A percentile compares a stretch with the other conserved stretches of the same genome.
phyloP scores from a whole-genome alignment of 2,113 vertebrate genomes.

The Antennarius striatus region DNA sequence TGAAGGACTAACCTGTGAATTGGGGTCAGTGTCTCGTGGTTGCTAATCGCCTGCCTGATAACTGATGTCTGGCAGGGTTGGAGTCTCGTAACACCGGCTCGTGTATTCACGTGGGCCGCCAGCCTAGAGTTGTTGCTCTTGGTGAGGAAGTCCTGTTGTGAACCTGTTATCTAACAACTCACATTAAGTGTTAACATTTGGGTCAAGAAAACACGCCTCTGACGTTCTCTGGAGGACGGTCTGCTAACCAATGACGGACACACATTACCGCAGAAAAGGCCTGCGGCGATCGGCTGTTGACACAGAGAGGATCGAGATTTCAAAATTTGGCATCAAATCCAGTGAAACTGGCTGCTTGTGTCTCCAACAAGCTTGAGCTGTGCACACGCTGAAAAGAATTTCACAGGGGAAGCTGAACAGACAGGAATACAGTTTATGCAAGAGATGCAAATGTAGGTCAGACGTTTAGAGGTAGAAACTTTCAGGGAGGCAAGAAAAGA shows the following conservation, averaged over 20 bases:
- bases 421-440: conserved; percentile 27
- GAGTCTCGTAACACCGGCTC: not conserved
- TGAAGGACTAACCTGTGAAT: too few species aligned
- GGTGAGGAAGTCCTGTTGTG: conserved; percentile 1
- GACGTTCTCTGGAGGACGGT: not conserved
- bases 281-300: too few species aligned
- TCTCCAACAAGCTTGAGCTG: conserved; percentile 7
- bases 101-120: not conserved
- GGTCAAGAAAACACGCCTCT: conserved; percentile 22
- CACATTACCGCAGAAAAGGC: too few species aligned
- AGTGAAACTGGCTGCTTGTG: not conserved
- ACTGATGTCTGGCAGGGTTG: not conserved
- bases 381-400: not conserved
- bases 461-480: conserved; percentile 3
- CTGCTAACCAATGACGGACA: conserved; percentile 11
- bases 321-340: not conserved
- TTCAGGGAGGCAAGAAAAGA: not conserved
- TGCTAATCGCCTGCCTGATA: not conserved
- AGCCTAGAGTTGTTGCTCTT: not conserved
- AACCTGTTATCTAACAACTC: not conserved
- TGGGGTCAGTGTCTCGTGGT: not conserved
- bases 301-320: not conserved
- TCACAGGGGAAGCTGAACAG: not conserved
- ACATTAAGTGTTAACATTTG: not conserved
- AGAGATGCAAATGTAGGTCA: conserved; percentile 43